Base-by-base conservation (phyloP, 2,797 vertebrate genomes). In the Cyprinella venusta region DNA sequence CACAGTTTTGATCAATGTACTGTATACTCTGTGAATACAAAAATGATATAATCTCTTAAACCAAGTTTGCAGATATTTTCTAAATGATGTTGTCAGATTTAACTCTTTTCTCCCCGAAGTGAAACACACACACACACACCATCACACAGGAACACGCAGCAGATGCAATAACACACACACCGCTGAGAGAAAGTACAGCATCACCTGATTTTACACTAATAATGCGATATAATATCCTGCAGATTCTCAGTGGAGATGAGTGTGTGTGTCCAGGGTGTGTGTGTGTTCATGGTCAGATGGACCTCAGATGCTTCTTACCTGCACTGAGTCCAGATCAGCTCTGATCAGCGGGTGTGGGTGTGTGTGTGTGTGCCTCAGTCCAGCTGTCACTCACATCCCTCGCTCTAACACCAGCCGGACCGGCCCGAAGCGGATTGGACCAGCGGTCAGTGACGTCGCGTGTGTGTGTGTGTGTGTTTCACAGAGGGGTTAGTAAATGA, bases 341-440 rank as follows among this genome's bases (percentile, higher is more conserved):
- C 45, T 45, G 45, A 45, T 45, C 12, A 40, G 38, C 38, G 38
- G 38, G 8, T 16, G 48, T 50, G 15, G 18, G 33, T 40, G 33
- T 8, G 42, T 13, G 42, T 45, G 48, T 50, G 15, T 26, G 33
- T 40, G 33, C 8, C 30, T 33, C 30, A 33, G 52, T 42, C 15
- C 21, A 36, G 48, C 33, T 36, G 30, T 16, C 10, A 5, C 52
- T 56, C 16, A 18, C 54, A 59, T 5, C 50, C 15, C 54, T 42
- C n/a, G 7, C 52, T 76, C 54, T 76, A 61, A 59, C 61, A 76
- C 54, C n/a, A 61, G 36, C 8, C 33, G 54, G 33, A 59, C 8
- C 33, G 54, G 52, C 40, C 38, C 67, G n/a, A 24, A 26, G 21
- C n/a, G 74, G 56, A 76, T 63, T 63, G 75, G 75, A 63, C 50